phyloP scores from a whole-genome alignment of 2,113 vertebrate species.

The Platichthys stellatus region DNA sequence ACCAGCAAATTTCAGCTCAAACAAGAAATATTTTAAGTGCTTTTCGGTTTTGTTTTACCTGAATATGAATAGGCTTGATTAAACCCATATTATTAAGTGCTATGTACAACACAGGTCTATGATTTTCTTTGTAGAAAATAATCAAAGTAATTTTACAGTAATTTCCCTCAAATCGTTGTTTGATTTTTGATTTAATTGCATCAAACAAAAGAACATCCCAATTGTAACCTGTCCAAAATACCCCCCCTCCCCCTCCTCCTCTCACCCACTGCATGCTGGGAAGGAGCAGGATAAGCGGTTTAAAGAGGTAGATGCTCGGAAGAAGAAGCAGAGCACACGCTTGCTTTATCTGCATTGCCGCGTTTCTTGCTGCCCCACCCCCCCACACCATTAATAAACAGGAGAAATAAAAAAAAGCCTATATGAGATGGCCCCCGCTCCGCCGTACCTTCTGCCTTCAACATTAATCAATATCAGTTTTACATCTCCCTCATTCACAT shows the following conservation, averaged over 20 bases:
- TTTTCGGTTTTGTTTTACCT: not conserved
- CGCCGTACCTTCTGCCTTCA: slow-evolving; percentile 40
- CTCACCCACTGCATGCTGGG: slow-evolving; percentile 45
- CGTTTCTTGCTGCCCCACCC: slow-evolving; percentile 36
- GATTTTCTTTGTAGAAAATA: not conserved
- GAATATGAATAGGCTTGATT: not conserved
- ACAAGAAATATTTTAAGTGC: too few relatives aligned
- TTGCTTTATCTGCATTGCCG: slow-evolving; percentile 50
- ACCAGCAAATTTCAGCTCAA: too few relatives aligned
- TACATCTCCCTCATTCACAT: slow-evolving; percentile 67
- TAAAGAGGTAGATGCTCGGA: slow-evolving; percentile 52
- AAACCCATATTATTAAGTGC: not conserved
- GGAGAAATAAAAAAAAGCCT: slow-evolving; percentile 32
- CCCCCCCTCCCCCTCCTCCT: not conserved
- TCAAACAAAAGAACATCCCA: slow-evolving; percentile 30
- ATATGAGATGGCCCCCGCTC: slow-evolving; percentile 36
- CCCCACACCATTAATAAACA: slow-evolving; percentile 49
- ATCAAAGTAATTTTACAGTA: not conserved
- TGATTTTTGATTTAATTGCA: slow-evolving; percentile 21
- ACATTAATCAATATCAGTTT: slow-evolving; percentile 74
- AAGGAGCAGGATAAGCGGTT: slow-evolving; percentile 50
- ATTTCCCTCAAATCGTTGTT: too few relatives aligned
- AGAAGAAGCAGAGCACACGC: slow-evolving; percentile 39
- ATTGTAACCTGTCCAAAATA: slow-evolving; percentile 17
- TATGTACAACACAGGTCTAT: not conserved